Evolutionary conservation across 1,140 invertebrate genomes (phyloP).

Genomic region (Calephelis virginiensis): DNA sequence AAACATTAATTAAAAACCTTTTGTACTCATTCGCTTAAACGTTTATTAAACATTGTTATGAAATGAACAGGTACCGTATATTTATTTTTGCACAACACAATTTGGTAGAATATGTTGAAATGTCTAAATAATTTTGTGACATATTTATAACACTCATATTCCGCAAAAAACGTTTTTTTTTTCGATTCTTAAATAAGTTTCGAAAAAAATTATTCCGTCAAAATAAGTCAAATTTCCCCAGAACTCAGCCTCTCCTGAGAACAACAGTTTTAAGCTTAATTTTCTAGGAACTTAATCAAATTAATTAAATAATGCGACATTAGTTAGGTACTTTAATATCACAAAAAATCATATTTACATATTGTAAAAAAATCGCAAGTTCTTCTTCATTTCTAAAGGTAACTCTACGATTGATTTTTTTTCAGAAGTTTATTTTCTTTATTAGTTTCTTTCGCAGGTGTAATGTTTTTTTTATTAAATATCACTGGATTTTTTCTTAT

Average conservation of each 20-base stretch:
- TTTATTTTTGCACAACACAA: too few species aligned
- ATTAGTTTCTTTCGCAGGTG: not conserved
- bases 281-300: not conserved
- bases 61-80: too few species aligned
- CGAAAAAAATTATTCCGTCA: conserved; percentile 15
- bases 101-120: too few species aligned
- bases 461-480: not conserved
- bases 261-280: not conserved
- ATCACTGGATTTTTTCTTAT: too few species aligned
- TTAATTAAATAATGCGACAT: conserved; percentile 9
- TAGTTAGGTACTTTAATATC: conserved; percentile 6
- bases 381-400: conserved; percentile 21
- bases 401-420: conserved; percentile 16
- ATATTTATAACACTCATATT: too few species aligned
- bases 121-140: too few species aligned
- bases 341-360: conserved; percentile 16
- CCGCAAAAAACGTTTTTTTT: too few species aligned
- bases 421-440: conserved; percentile 16
- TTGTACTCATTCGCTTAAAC: conserved; percentile 5
- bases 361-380: conserved; percentile 18
- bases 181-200: too few species aligned
- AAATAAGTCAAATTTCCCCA: conserved; percentile 20
- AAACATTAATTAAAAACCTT: conserved; percentile 15
- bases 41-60: too few species aligned
- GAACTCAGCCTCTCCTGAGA: conserved; percentile 22